Evolutionary conservation across 1,140 invertebrate species (phyloP).

Genomic region (Anoplolepis gracilipes): DNA sequence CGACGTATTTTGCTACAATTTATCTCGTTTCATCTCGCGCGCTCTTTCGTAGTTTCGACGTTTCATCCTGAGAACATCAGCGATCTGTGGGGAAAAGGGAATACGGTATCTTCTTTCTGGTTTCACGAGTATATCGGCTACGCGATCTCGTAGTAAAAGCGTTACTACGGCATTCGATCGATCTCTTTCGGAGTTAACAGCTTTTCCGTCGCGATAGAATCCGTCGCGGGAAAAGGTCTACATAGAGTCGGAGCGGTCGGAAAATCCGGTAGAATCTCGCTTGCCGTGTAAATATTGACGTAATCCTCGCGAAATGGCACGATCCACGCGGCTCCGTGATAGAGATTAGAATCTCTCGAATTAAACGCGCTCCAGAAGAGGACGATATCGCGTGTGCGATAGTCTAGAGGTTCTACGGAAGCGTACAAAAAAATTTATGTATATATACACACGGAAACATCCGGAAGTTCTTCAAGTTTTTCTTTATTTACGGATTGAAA

Average conservation of each 20-base stretch:
- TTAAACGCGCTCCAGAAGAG: slow-evolving; percentile 29
- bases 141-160: neutral
- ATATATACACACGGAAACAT: neutral
- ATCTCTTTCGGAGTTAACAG: slow-evolving; percentile 52
- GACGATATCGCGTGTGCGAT: slow-evolving; percentile 29
- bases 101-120: neutral
- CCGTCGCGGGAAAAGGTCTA: slow-evolving; percentile 28
- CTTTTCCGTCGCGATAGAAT: slow-evolving; percentile 47
- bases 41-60: neutral
- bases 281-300: slow-evolving; percentile 56
- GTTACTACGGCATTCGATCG: neutral
- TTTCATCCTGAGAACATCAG: slow-evolving; percentile 44
- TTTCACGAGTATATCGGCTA: neutral
- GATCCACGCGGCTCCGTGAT: slow-evolving; percentile 19
- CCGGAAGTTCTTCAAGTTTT: neutral
- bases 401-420: neutral
- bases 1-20: neutral
- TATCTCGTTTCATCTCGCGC: slow-evolving; percentile 18
- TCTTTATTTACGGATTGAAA: neutral
- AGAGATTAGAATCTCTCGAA: slow-evolving; percentile 56
- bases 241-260: slow-evolving; percentile 12
- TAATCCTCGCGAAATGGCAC: slow-evolving; percentile 56
- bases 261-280: slow-evolving; percentile 45
- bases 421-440: neutral
- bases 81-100: slow-evolving; percentile 34